Evolutionary conservation across 2,888 invertebrate genomes (phyloP).

Genomic region (Chouioia cunea): DNA sequence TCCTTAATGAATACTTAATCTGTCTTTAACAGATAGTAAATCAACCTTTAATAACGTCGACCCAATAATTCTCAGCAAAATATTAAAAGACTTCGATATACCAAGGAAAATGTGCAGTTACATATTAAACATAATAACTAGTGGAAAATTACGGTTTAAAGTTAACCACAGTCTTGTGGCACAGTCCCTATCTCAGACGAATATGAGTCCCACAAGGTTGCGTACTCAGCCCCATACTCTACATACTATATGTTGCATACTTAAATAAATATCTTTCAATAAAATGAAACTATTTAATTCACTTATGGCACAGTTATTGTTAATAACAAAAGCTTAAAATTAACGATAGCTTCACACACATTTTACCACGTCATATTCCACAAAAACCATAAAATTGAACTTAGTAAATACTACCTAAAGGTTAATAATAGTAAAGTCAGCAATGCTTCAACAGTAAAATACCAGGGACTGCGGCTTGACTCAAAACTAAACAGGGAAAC

Average conservation of each 20-base stretch:
- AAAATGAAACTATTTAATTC: slow-evolving; percentile 17
- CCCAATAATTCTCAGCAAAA: background rate
- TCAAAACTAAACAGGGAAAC: background rate
- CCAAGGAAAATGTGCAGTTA: slow-evolving; percentile 13
- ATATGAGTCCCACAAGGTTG: slow-evolving; percentile 19
- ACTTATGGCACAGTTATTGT: slow-evolving; percentile 24
- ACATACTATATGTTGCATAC: background rate
- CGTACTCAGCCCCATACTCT: slow-evolving; percentile 22
- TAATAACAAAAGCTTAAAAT: background rate
- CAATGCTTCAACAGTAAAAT: background rate
- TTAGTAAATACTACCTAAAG: background rate
- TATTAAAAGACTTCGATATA: background rate
- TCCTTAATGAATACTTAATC: background rate
- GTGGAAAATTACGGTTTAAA: too few species aligned
- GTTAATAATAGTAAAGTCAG: background rate
- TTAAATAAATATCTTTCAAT: background rate
- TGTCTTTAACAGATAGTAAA: slow-evolving; percentile 18
- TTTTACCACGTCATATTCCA: slow-evolving; percentile 13
- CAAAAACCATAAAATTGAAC: background rate
- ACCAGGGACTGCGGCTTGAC: background rate
- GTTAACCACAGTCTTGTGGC: too few species aligned
- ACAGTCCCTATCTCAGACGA: slow-evolving; percentile 8
- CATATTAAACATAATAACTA: slow-evolving; percentile 17
- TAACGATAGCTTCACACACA: slow-evolving; percentile 6
- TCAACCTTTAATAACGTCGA: slow-evolving; percentile 23